Conservation (phyloP, 2,888 invertebrate species). For the Leptopilina syphax region DNA sequence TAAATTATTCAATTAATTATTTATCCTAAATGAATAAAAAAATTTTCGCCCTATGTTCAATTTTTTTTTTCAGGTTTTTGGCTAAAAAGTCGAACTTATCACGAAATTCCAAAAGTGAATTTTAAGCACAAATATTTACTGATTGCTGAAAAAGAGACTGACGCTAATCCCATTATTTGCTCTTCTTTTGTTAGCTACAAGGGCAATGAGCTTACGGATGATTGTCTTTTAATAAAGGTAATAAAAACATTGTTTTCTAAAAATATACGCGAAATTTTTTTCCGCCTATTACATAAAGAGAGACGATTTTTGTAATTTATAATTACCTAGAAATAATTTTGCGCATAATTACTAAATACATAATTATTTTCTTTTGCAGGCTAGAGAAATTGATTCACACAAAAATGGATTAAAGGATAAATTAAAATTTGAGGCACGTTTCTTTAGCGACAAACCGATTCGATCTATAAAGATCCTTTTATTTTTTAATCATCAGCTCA, state of each 20-base stretch:
- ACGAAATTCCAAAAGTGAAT: conserved; percentile 67
- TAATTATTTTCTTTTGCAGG: conserved; percentile 56
- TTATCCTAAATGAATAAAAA: background rate
- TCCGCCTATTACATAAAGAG: background rate
- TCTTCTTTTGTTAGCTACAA: conserved; percentile 70
- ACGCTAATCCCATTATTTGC: conserved; percentile 66
- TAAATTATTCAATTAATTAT: background rate
- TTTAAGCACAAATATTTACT: conserved; percentile 72
- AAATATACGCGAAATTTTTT: conserved; percentile 28
- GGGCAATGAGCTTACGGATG: conserved; percentile 68
- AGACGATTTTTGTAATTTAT: background rate
- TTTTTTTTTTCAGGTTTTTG: conserved; percentile 64
- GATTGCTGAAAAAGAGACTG: conserved; percentile 64
- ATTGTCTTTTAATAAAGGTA: conserved; percentile 71
- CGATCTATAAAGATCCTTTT: conserved; percentile 66
- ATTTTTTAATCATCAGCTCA: conserved; percentile 71
- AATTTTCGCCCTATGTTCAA: background rate
- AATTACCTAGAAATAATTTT: background rate
- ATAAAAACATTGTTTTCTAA: conserved; percentile 39
- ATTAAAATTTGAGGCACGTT: conserved; percentile 69
- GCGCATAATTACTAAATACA: background rate
- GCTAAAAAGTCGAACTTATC: conserved; percentile 66
- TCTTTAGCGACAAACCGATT: conserved; percentile 67
- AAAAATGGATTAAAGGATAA: conserved; percentile 69
- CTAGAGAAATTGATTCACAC: conserved; percentile 69